Conservation (phyloP, 2,113 vertebrate genomes). For the Orycteropus afer region DNA sequence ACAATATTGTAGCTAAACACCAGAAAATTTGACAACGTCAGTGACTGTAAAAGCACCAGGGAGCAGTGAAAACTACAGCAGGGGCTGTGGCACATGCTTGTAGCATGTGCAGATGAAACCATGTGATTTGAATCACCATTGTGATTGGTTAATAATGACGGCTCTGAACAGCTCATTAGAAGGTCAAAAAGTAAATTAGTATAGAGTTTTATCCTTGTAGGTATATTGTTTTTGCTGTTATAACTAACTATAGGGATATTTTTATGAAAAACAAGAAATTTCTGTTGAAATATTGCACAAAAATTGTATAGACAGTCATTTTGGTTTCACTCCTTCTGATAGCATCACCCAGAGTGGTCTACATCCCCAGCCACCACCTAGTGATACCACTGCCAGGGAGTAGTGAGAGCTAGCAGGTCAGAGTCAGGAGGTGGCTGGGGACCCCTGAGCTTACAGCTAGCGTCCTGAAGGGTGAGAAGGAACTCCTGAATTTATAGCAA, state of each 20-base stretch:
- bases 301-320: not conserved
- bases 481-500: not conserved
- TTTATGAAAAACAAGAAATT: not conserved
- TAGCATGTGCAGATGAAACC: not conserved
- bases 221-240: not conserved
- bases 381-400: not conserved
- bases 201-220: not conserved
- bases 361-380: not conserved
- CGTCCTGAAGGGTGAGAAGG: too few species aligned
- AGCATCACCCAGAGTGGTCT: too few species aligned
- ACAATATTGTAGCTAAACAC: not conserved
- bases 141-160: not conserved
- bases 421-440: not conserved
- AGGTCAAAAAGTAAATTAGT: not conserved
- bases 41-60: not conserved
- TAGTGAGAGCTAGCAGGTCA: not conserved
- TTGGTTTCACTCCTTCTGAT: not conserved
- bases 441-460: not conserved
- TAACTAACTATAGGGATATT: not conserved
- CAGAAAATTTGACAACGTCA: not conserved
- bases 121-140: not conserved
- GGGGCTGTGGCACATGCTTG: not conserved
- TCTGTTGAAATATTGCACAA: not conserved
- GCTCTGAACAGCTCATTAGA: not conserved
- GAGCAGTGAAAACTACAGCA: not conserved